Percentiles rank a stretch among this genome's conserved stretches.
Conservation (phyloP, 2,797 vertebrate genomes). For the Peromyscus aztecus region DNA sequence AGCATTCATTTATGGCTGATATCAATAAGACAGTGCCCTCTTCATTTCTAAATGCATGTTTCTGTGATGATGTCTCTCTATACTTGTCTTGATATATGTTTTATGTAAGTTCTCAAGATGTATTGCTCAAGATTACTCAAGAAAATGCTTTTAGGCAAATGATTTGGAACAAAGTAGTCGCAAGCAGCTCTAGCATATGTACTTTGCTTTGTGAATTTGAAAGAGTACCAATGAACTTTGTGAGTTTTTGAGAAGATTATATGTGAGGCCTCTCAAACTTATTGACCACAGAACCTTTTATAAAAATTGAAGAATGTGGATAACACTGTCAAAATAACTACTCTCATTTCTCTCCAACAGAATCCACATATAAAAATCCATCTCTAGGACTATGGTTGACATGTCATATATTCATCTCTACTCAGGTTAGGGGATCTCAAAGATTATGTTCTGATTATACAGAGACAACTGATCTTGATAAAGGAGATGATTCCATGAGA, state of each 20-base stretch:
- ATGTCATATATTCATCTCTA: neutral
- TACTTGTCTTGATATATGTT: neutral
- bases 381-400: neutral
- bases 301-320: neutral
- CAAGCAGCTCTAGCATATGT: neutral
- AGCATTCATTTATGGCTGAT: neutral
- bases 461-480: neutral
- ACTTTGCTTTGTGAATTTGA: constrained; percentile 10
- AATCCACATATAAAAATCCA: neutral
- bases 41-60: neutral
- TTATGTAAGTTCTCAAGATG: neutral
- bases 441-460: neutral
- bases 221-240: neutral
- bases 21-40: neutral
- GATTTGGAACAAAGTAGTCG: neutral
- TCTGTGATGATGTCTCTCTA: neutral
- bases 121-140: neutral
- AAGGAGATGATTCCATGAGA: neutral
- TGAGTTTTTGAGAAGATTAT: neutral
- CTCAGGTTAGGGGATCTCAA: neutral
- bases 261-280: neutral
- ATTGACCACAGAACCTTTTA: neutral
- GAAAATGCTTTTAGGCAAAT: neutral
- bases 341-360: neutral
- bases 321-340: neutral